Percentiles rank a stretch among this genome's conserved stretches.
These are phyloP conservation scores for Synaphobranchus kaupii DNA, from an alignment of 2,797 vertebrate genomes.

Conservation along the genomic window DNA sequence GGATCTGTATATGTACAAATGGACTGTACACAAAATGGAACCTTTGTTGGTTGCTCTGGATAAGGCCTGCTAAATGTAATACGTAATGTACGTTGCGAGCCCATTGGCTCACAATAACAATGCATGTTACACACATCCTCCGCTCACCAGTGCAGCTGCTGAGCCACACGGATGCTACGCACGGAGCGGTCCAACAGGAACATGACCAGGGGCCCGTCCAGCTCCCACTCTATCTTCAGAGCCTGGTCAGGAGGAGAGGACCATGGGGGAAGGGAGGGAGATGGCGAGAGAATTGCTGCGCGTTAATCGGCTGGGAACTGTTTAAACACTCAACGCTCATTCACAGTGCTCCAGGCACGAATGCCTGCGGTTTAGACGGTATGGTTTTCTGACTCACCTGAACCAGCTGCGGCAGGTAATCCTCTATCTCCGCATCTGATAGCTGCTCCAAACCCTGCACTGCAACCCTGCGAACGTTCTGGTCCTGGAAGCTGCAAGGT, in stretches of 20 bases:
- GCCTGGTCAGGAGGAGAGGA: constrained; percentile 66
- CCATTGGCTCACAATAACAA: neutral
- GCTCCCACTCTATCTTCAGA: constrained; percentile 84
- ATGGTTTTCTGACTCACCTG: constrained; percentile 73
- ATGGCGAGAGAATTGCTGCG: neutral
- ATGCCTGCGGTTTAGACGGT: neutral
- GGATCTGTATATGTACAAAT: too few species aligned
- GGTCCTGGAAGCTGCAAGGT: constrained; percentile 81
- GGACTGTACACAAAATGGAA: neutral
- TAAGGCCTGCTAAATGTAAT: neutral
- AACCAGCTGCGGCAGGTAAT: constrained; percentile 83
- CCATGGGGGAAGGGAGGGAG: neutral
- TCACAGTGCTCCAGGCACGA: neutral
- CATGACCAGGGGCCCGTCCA: constrained; percentile 79
- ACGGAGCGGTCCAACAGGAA: constrained; percentile 79
- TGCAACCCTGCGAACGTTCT: constrained; percentile 75
- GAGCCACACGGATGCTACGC: constrained; percentile 76
- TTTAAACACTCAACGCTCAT: neutral
- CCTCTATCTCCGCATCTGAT: constrained; percentile 77
- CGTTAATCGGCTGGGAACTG: neutral
- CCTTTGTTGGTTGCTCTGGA: neutral
- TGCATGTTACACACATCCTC: neutral
- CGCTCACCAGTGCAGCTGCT: constrained; percentile 84
- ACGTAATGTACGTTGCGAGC: neutral
- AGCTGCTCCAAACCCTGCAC: constrained; percentile 77